Base-by-base conservation (phyloP, 2,113 vertebrate species). In the Hystrix cristata region DNA sequence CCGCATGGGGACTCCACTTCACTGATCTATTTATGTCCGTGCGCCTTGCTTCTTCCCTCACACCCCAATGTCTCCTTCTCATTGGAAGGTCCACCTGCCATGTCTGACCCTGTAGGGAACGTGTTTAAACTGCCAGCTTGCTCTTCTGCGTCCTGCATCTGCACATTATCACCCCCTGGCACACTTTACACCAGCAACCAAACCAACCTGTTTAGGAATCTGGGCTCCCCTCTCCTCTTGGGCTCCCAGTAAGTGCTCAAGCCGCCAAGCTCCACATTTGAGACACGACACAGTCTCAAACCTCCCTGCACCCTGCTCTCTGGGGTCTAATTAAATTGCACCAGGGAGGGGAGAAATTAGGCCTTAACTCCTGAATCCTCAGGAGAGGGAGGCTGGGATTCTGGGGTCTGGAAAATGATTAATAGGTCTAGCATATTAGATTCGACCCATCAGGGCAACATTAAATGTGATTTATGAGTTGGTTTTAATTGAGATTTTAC, bases 391-490 rank as follows among this genome's bases (percentile, higher is more conserved):
- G n/a, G 48, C 53, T 87, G 55, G 76, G 87, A 43, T 88, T 43
- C 71, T n/a, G 85, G 85, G 96, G 72, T 71, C 87, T 91, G 81
- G 64, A 6, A 43, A 72, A 69, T 98, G 97, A 98, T 97, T 82
- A 96, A 97, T 95, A 95, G 94, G 27, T 38, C 71, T 95, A 81
- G 92, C 60, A 88, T 97, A 97, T 97, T 95, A 95, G 60, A 95
- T 97, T 97, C 0, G 23, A 97, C 95, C 87, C 71, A 5, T 94
- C 94, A 43, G 76, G 92, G 80, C 92, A 86, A 90, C 87, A 92
- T 88, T 98, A 98, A 97, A 95, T 95, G 89, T 98, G 97, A 98
- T 98, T 97, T 96, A 98, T 98, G 97, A 97, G 92, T 95, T 95
- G 53, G 62, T 96, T 96, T 97, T 98, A 98, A 98, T 98, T 97